A percentile compares a stretch with the other conserved stretches of the same genome.
Evolutionary conservation across 2,888 invertebrate species (phyloP).

Genomic region (Sinopyrophorus schimmeli): DNA sequence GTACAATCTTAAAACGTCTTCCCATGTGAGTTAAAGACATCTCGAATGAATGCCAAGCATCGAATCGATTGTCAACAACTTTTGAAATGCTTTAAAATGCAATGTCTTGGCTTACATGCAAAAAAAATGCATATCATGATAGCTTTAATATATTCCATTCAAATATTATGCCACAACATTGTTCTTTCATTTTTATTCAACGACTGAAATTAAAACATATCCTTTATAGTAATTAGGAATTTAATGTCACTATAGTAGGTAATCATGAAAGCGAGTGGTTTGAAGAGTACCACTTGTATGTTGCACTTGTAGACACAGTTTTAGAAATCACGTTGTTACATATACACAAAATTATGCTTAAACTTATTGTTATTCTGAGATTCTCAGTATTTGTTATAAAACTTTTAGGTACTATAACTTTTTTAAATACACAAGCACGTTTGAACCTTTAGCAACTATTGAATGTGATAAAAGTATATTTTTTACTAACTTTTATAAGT

Average conservation of each 20-base stretch:
- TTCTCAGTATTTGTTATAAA: constrained; percentile 40
- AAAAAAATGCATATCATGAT: constrained; percentile 54
- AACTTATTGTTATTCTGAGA: constrained; percentile 42
- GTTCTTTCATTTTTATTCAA: constrained; percentile 33
- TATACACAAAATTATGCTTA: constrained; percentile 48
- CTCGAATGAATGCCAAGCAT: constrained; percentile 24
- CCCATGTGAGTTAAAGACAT: constrained; percentile 44
- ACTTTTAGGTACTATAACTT: constrained; percentile 31
- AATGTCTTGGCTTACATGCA: constrained; percentile 51
- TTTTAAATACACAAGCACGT: constrained; percentile 37
- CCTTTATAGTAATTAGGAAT: constrained; percentile 39
- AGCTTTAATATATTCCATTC: constrained; percentile 46
- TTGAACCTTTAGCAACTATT: constrained; percentile 32
- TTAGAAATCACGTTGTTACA: constrained; percentile 48
- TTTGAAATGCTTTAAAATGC: constrained; percentile 14
- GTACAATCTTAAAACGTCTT: constrained; percentile 55
- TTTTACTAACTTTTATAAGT: constrained; percentile 31
- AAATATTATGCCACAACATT: constrained; percentile 23
- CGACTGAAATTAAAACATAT: constrained; percentile 48
- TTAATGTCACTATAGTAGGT: constrained; percentile 18
- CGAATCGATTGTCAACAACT: constrained; percentile 18
- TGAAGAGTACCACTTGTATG: constrained; percentile 38
- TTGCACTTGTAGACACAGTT: constrained; percentile 44
- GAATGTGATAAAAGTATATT: constrained; percentile 30
- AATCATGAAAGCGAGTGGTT: constrained; percentile 31